Conservation (phyloP, 2,113 vertebrate species). For the Morone saxatilis region DNA sequence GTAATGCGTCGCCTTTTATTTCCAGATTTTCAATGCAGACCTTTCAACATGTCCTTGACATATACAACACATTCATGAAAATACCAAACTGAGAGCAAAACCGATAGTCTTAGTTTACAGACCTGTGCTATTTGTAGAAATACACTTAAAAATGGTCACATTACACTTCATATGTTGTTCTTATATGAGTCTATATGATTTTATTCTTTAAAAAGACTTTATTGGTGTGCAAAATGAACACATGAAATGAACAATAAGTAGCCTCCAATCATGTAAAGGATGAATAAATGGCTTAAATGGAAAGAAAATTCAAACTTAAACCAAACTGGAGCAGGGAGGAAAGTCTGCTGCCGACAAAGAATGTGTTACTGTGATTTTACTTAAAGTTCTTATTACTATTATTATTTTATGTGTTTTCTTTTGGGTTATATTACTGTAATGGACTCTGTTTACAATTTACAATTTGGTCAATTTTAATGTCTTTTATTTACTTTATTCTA, state of each 20-base stretch:
- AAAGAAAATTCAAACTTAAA: too few relatives aligned
- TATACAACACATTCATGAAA: neutral
- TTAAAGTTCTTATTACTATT: neutral
- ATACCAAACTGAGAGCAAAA: neutral
- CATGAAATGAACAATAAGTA: neutral
- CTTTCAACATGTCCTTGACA: neutral
- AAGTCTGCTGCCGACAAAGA: too few relatives aligned
- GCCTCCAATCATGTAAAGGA: neutral
- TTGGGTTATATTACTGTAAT: neutral
- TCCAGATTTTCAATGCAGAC: neutral
- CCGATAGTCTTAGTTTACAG: neutral
- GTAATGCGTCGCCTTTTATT: accelerated
- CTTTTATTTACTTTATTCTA: too few relatives aligned
- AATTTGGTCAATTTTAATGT: too few relatives aligned
- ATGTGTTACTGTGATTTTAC: too few relatives aligned
- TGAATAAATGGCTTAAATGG: too few relatives aligned
- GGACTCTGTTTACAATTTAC: too few relatives aligned
- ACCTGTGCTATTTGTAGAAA: neutral
- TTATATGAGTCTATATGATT: neutral
- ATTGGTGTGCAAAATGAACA: neutral
- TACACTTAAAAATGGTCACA: neutral
- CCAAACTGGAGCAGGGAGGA: too few relatives aligned
- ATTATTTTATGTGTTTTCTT: neutral
- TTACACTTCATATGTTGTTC: neutral
- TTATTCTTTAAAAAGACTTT: neutral